A percentile compares a stretch with the other conserved stretches of the same genome.
phyloP scores from a whole-genome alignment of 2,113 vertebrate genomes.

The Amphiprion ocellaris region DNA sequence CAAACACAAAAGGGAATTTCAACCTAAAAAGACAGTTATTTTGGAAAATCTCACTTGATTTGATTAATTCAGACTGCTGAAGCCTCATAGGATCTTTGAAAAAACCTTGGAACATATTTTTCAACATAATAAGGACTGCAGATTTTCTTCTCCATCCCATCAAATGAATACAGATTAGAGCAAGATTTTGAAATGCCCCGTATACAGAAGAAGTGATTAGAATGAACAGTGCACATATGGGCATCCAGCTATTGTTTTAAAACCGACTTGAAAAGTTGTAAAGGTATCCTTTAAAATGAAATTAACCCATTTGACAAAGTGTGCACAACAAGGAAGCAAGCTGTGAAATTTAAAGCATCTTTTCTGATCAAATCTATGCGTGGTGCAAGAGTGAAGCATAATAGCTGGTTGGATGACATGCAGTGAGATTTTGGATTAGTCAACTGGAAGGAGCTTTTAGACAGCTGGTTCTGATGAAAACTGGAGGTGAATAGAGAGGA shows the following conservation, averaged over 20 bases:
- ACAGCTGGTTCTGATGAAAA: conserved; percentile 2
- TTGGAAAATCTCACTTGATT: background rate
- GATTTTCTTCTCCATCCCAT: background rate
- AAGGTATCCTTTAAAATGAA: no score
- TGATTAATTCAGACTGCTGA: background rate
- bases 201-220: background rate
- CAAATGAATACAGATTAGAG: background rate
- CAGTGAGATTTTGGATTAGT: background rate
- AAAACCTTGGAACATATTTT: background rate
- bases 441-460: background rate
- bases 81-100: background rate
- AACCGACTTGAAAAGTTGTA: no score
- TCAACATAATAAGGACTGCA: background rate
- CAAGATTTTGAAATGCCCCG: background rate
- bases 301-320: no score
- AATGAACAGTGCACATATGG: background rate
- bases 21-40: background rate
- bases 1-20: background rate
- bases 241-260: background rate
- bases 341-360: background rate
- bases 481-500: background rate
- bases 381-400: background rate
- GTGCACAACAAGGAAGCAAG: background rate
- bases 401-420: background rate
- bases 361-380: background rate